A percentile compares a stretch with the other conserved stretches of the same genome.
These are phyloP conservation scores for Orchestia grillus DNA, from an alignment of 1,140 invertebrate species.

Conservation along the genomic window DNA sequence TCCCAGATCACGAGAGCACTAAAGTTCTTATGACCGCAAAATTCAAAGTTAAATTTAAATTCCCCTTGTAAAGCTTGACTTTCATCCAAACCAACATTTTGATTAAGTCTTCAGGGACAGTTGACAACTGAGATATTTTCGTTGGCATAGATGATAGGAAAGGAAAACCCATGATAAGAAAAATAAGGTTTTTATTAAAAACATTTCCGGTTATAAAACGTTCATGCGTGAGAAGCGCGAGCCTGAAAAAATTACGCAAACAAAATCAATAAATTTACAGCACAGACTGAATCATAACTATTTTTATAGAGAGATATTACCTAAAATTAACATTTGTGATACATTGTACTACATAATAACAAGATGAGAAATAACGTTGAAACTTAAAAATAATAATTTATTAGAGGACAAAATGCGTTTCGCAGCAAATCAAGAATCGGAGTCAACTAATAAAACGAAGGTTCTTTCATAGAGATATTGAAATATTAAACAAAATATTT, in stretches of 20 bases:
- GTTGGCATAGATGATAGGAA: neutral
- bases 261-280: neutral
- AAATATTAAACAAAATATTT: neutral
- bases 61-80: too few species aligned
- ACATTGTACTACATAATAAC: neutral
- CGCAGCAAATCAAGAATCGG: neutral
- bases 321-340: neutral
- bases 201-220: constrained; percentile 54
- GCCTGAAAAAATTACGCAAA: neutral
- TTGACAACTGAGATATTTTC: too few species aligned
- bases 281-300: neutral
- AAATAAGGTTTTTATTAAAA: constrained; percentile 57
- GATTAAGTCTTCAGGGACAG: too few species aligned
- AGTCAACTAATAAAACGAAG: neutral
- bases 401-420: neutral
- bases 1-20: too few species aligned
- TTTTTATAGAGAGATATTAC: neutral
- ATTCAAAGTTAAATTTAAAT: too few species aligned
- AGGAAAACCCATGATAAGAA: neutral
- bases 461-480: neutral
- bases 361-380: neutral
- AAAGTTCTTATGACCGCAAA: too few species aligned
- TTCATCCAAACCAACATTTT: too few species aligned
- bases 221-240: constrained; percentile 49
- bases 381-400: neutral